Base-by-base conservation (phyloP, 2,113 vertebrate species). In the Mesitornis unicolor region DNA sequence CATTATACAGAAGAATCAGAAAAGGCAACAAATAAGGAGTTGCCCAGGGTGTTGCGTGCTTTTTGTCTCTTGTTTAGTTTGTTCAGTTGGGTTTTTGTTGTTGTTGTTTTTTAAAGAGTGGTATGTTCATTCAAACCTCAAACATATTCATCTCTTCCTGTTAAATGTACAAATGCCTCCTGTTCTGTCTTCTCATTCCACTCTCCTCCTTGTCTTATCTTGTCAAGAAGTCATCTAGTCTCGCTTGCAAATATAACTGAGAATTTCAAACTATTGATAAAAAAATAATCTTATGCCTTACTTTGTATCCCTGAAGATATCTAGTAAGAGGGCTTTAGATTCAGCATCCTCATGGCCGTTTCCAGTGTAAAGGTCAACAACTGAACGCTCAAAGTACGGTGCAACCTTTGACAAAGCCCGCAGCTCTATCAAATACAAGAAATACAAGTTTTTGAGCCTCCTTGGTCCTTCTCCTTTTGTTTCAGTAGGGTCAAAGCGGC, bases 361-460 rank as follows among this genome's bases (percentile, higher is more conserved):
- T 56, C 99, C 99, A 0, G 99, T 99, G 98, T 99, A 99, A 77
- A 99, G 98, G 95, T 99, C 98, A 8, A 99, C 97, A 73, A 99
- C 89, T 4, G 99, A 97, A 11, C 99, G 99, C 42, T 99, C 99
- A 35, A 99, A 99, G 92, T 99, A 99, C 0, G 99, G 98, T 1
- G 99, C 98, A 65, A 99, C 99, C 94, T 99, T 99, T 63, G 98
- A 99, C 43, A 99, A 97, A 38, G 99, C 99, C 3, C 99, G 98
- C 59, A 99, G 98, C 97, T 99, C 99, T 77, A 99, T 99, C 95
- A 99, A 97, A 73, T 99, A 99, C 8, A 99, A 91, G 97, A 99
- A 99, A 98, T 99, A 99, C 7, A 99, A 98, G 83, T 99, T 99
- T 97, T 99, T 99, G 25, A 99, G 98, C 36, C 99, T 98, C 67